phyloP scores from a whole-genome alignment of 2,113 vertebrate species.

The Sarotherodon lohbergeri region DNA sequence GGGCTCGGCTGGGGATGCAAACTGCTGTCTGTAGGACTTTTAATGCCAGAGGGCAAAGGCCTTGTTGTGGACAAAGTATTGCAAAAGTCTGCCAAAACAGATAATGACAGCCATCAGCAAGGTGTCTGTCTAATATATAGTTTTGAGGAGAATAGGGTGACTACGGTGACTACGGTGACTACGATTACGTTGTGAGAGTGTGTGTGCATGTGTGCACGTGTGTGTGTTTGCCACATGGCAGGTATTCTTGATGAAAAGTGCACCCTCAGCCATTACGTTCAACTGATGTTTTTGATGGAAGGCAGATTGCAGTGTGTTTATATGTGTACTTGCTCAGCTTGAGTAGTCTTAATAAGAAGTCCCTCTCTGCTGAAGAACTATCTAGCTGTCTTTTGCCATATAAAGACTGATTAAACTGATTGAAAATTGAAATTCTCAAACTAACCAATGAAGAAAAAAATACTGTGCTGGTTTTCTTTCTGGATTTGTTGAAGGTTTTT shows the following conservation, averaged over 20 bases:
- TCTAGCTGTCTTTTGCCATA: neutral
- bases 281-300: neutral
- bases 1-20: constrained; percentile 3
- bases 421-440: neutral
- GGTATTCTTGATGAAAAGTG: neutral
- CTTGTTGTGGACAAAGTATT: constrained; percentile 6
- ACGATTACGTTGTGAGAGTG: neutral
- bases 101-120: constrained; percentile 25
- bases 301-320: neutral
- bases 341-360: neutral
- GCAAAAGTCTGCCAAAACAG: constrained; percentile 13
- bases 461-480: neutral
- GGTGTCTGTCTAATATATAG: neutral
- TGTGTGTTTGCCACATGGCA: neutral
- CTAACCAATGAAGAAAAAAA: neutral
- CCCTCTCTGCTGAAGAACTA: neutral
- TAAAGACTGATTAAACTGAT: neutral
- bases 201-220: neutral
- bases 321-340: neutral
- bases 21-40: constrained; percentile 14
- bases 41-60: constrained; percentile 9
- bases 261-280: neutral
- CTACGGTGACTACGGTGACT: neutral
- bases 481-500: neutral
- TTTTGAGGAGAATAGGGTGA: neutral